Base-by-base conservation (phyloP, 1,140 invertebrate species). In the Batillaria attramentaria region DNA sequence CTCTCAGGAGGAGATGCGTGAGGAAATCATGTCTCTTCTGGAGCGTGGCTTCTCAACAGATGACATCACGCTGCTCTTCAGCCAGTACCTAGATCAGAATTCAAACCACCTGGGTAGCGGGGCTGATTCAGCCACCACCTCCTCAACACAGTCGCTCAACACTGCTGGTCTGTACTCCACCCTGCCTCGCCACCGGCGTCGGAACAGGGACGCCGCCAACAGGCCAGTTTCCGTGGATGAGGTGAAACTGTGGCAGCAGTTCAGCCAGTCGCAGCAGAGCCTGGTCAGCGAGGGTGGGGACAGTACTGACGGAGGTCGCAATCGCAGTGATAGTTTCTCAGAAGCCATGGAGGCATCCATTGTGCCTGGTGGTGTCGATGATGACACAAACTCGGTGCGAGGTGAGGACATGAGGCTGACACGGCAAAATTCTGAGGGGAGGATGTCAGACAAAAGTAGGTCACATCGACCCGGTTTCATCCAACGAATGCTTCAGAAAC, bases 401-500 rank as follows among this genome's bases (percentile, higher is more conserved):
- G 69, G 42, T 37, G 42, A 39, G 24, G 54, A 33, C 18, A 31
- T 5, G n/a, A 20, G 72, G 37, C 54, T 75, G 10, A 50, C 43
- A 2, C 77, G 68, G 20, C 74, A 73, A 3, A 35, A 35, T 41
- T 39, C 35, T 0, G 80, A 81, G 5, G 80, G 79, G 18, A 39
- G 54, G 24, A 66, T 18, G 33, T 20, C 13, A 3, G 69, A 69
- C 13, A 79, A 75, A 24, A 39, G 72, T 28, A 62, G 77, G 4
- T 66, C 75, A 1, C 86, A 87, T 76, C 82, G 83, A 68, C 77
- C 82, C 16, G 86, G 83, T 16, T 85, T 88, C 50, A 78, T 88
- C n/a, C 81, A 88, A 50, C 83, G 84, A 50, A 84, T 88, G 77
- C 82, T 88, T 46, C 78, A 82, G 31, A 86, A 85, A 75, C 70